Conservation (phyloP, 2,797 vertebrate species). For the Channallabes apus region DNA sequence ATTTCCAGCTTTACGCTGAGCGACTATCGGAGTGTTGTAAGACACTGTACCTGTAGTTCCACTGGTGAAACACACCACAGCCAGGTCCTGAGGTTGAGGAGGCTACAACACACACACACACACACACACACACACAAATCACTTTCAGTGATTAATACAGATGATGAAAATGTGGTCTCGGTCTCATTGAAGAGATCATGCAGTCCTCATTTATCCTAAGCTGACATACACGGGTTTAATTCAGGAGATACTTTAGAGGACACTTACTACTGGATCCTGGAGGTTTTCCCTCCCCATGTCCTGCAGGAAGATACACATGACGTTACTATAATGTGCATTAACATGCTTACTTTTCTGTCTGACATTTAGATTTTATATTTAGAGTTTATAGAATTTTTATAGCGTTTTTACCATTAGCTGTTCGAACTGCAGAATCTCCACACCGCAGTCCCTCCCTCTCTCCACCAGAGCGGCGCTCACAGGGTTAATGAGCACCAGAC, state of each 20-base stretch:
- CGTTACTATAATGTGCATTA: neutral
- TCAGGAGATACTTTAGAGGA: slow-evolving; percentile 20
- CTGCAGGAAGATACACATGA: slow-evolving; percentile 60
- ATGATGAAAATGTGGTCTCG: neutral
- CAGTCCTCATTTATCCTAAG: neutral
- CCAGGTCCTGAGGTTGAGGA: slow-evolving; percentile 77
- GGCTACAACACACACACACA: slow-evolving; percentile 65
- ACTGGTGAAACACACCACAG: slow-evolving; percentile 82
- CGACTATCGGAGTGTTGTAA: neutral
- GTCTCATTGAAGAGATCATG: neutral
- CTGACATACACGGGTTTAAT: neutral
- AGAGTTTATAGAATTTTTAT: too few relatives aligned
- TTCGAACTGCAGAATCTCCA: slow-evolving; percentile 74
- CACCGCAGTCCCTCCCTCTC: slow-evolving; percentile 68
- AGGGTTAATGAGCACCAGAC: slow-evolving; percentile 73
- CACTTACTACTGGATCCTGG: slow-evolving; percentile 76
- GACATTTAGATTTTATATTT: neutral
- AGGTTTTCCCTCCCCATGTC: slow-evolving; percentile 75
- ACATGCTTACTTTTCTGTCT: neutral
- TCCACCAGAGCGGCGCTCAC: slow-evolving; percentile 70
- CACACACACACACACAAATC: slow-evolving; percentile 48
- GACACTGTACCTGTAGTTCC: slow-evolving; percentile 68
- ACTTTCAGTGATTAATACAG: slow-evolving; percentile 4
- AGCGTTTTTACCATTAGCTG: slow-evolving; percentile 75
- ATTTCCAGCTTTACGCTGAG: neutral